Conservation (phyloP, 2,113 vertebrate genomes). For the Progne subis region DNA sequence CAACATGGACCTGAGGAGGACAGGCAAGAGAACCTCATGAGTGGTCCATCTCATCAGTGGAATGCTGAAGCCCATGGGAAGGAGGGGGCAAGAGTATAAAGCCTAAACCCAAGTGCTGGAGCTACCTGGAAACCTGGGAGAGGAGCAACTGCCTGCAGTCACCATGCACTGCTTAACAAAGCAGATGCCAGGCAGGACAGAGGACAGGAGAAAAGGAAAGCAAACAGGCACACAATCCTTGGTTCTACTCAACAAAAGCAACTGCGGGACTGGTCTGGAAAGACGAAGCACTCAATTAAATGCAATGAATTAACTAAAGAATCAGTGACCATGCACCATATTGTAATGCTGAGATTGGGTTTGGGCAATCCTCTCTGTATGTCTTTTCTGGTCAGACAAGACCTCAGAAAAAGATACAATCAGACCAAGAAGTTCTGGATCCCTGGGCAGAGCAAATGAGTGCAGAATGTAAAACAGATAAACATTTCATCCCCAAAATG, state of each 20-base stretch:
- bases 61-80: not conserved
- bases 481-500: not conserved
- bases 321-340: not conserved
- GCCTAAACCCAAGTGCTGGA: not conserved
- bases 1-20: not conserved
- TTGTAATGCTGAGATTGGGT: not conserved
- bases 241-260: conserved; percentile 8
- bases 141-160: not conserved
- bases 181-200: not conserved
- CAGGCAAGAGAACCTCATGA: not conserved
- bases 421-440: not conserved
- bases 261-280: not conserved
- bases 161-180: not conserved
- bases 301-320: not conserved
- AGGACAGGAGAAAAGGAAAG: not conserved
- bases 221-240: not conserved
- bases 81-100: not conserved
- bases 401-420: not conserved
- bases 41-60: not conserved
- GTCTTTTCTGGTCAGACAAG: not conserved
- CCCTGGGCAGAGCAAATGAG: not conserved
- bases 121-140: not conserved
- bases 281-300: not conserved
- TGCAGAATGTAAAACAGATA: not conserved
- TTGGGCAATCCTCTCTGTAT: not conserved